Evolutionary conservation across 1,140 invertebrate species (phyloP).

Genomic region (Drosophila subpulchrella): DNA sequence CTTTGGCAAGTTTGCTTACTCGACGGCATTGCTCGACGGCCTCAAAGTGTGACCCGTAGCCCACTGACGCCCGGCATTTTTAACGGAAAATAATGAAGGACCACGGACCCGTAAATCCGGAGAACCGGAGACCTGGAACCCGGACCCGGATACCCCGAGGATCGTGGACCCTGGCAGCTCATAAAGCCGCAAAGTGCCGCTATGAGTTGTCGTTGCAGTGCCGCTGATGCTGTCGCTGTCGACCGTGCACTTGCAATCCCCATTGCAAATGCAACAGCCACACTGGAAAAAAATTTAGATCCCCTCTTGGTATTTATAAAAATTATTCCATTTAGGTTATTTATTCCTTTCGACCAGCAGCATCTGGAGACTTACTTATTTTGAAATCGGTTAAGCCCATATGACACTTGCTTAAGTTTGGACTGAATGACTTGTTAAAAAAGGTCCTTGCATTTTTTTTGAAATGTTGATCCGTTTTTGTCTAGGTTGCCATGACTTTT

Average conservation of each 20-base stretch:
- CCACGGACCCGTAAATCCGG: not conserved
- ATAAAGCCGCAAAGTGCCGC: slow-evolving; percentile 53
- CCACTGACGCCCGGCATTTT: slow-evolving; percentile 11
- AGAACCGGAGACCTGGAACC: not conserved
- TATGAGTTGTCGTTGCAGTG: slow-evolving; percentile 25
- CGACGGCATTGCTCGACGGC: not conserved
- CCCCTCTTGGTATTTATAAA: not conserved
- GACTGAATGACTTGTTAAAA: no score
- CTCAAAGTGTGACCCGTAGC: slow-evolving; percentile 1
- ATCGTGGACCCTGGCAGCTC: slow-evolving; percentile 7
- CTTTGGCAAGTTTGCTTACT: slow-evolving; percentile 7
- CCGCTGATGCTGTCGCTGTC: slow-evolving; percentile 9
- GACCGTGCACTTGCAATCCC: slow-evolving; percentile 8
- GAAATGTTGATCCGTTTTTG: no score
- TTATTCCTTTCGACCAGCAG: no score
- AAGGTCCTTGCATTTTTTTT: no score
- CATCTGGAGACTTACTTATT: no score
- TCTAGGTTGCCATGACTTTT: no score
- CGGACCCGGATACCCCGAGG: no score
- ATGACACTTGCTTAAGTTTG: no score
- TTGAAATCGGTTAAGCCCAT: no score
- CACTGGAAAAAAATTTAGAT: not conserved
- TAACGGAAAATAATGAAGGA: slow-evolving; percentile 45
- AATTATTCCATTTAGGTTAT: not conserved
- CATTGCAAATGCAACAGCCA: slow-evolving; percentile 5